Percentiles rank a stretch among this genome's conserved stretches.
phyloP scores from a whole-genome alignment of 2,113 vertebrate species.

The Isurus oxyrinchus region DNA sequence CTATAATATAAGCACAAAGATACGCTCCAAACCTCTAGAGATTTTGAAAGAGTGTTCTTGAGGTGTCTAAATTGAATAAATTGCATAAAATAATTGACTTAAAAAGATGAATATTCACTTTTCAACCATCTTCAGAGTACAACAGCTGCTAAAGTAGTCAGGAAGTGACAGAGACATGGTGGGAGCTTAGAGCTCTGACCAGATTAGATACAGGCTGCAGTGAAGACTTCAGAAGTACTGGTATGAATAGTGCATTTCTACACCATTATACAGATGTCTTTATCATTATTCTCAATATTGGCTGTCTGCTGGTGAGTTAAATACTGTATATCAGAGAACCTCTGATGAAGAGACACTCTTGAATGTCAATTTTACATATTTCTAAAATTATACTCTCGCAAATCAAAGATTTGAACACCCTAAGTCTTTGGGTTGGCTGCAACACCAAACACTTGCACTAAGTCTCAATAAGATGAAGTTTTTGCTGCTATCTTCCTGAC shows the following conservation, averaged over 20 bases:
- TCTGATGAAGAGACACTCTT: neutral
- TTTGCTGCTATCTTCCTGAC: neutral
- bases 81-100: neutral
- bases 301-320: neutral
- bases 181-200: neutral
- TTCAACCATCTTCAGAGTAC: neutral
- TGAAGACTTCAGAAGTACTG: neutral
- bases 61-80: neutral
- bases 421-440: neutral
- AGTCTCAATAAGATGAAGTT: neutral
- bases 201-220: neutral
- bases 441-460: neutral
- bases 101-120: neutral
- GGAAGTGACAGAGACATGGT: slow-evolving; percentile 16
- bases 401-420: neutral
- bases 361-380: neutral
- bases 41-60: neutral
- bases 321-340: neutral
- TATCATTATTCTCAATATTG: neutral
- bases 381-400: too few species aligned
- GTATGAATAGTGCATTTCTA: neutral
- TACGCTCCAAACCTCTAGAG: neutral
- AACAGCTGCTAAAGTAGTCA: slow-evolving; percentile 15
- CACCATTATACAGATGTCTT: neutral
- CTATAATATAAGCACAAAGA: neutral